phyloP scores from a whole-genome alignment of 2,797 vertebrate species.

The Sebastes matsubarae region DNA sequence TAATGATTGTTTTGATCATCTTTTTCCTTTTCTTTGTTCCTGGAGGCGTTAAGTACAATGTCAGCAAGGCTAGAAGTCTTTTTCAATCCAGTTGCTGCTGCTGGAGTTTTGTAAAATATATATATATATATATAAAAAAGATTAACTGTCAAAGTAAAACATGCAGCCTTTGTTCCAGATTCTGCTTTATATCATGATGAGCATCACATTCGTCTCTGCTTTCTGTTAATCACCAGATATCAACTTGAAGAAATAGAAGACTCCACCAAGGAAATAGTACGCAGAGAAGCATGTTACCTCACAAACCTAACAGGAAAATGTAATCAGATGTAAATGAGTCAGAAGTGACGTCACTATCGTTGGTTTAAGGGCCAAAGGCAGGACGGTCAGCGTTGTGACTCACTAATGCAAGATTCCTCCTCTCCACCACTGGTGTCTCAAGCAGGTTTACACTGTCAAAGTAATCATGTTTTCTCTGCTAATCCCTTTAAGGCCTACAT shows the following conservation, averaged over 20 bases:
- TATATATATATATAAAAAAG: background rate
- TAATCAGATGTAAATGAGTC: background rate
- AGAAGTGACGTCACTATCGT: no score
- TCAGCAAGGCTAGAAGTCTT: background rate
- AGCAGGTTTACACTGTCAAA: constrained; percentile 55
- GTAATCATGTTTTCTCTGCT: constrained; percentile 64
- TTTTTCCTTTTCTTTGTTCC: background rate
- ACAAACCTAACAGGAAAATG: background rate
- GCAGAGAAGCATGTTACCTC: background rate
- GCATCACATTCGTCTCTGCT: background rate
- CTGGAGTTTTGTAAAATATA: background rate
- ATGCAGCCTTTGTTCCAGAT: background rate
- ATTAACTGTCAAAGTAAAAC: background rate
- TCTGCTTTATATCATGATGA: background rate
- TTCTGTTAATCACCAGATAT: background rate
- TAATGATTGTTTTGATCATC: background rate
- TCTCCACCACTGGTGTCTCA: background rate
- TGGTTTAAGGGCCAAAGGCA: background rate
- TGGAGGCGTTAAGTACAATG: background rate
- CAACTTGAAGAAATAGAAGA: background rate
- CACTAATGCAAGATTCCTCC: background rate
- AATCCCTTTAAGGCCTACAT: constrained; percentile 68
- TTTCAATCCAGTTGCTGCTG: background rate
- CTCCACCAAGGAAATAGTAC: background rate
- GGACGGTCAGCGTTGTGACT: background rate